Percentiles rank a stretch among this genome's conserved stretches.
These are phyloP conservation scores for Stigmatopora argus DNA, from an alignment of 2,113 vertebrate species.

Conservation along the genomic window DNA sequence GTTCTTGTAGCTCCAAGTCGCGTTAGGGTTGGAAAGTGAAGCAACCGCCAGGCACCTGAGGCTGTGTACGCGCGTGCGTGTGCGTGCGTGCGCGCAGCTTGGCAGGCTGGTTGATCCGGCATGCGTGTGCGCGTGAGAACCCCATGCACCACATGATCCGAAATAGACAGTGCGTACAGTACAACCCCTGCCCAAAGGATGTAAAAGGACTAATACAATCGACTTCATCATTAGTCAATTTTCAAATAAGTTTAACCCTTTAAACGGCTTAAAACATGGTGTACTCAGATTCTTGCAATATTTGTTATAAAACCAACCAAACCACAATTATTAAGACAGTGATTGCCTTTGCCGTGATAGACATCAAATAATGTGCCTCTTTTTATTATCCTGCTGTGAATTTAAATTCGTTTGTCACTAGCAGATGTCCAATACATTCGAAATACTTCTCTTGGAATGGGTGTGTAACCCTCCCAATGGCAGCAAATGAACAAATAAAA, in stretches of 20 bases:
- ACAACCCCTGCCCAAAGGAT: not conserved
- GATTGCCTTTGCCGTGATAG: no score
- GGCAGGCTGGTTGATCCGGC: not conserved
- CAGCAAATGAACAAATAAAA: no score
- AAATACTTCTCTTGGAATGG: no score
- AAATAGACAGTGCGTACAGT: not conserved
- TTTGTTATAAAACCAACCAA: no score
- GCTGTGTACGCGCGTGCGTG: not conserved
- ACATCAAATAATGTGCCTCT: no score
- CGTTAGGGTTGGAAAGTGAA: not conserved
- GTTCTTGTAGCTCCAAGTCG: slow-evolving; percentile 2
- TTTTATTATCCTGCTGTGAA: no score
- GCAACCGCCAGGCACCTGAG: not conserved
- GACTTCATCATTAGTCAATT: not conserved
- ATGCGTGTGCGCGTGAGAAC: not conserved
- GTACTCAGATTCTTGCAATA: no score
- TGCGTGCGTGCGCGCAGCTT: not conserved
- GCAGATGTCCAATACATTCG: no score
- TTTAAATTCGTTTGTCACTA: no score
- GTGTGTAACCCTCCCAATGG: no score
- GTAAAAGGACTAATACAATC: not conserved
- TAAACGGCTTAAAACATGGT: no score
- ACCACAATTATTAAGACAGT: no score
- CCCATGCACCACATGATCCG: not conserved
- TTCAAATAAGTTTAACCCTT: not conserved